Conservation (phyloP, 2,888 invertebrate species). For the Drosophila nigricruria region DNA sequence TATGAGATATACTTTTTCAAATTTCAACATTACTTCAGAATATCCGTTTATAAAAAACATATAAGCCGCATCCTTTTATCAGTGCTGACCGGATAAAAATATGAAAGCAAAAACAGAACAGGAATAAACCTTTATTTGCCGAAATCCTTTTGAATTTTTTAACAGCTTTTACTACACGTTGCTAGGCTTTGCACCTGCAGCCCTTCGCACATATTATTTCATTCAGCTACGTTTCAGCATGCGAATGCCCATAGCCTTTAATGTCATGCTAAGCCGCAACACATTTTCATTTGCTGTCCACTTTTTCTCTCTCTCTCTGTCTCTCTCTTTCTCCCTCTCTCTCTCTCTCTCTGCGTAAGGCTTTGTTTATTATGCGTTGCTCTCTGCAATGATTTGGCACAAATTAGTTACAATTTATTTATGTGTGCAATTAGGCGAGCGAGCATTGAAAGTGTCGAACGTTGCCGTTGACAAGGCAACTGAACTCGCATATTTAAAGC, state of each 20-base stretch:
- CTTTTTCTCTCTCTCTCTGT: not conserved
- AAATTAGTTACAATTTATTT: slow-evolving; percentile 76
- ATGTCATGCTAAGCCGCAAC: slow-evolving; percentile 56
- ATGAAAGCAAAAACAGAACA: slow-evolving; percentile 1
- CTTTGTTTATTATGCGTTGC: slow-evolving; percentile 24
- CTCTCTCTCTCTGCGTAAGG: slow-evolving; percentile 8
- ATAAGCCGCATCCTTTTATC: slow-evolving; percentile 19
- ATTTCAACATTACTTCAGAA: slow-evolving; percentile 15
- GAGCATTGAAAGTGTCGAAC: slow-evolving; percentile 44
- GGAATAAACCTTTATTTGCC: slow-evolving; percentile 1
- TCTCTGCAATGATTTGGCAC: slow-evolving; percentile 59
- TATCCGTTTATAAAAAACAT: slow-evolving; percentile 19
- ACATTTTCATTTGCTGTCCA: slow-evolving; percentile 39
- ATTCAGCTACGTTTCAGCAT: slow-evolving; percentile 17
- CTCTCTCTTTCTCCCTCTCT: not conserved
- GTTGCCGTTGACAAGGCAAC: slow-evolving; percentile 43
- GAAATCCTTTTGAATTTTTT: slow-evolving; percentile 34
- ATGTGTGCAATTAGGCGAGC: slow-evolving; percentile 64
- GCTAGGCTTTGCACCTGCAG: slow-evolving; percentile 23
- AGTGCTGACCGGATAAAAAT: not conserved
- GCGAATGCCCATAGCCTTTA: slow-evolving; percentile 37
- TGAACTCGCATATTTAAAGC: slow-evolving; percentile 48
- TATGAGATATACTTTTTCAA: not conserved
- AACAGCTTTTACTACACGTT: slow-evolving; percentile 29
- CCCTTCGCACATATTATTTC: slow-evolving; percentile 48